phyloP scores from a whole-genome alignment of 2,797 vertebrate genomes.

The Sebastes baramenuke region DNA sequence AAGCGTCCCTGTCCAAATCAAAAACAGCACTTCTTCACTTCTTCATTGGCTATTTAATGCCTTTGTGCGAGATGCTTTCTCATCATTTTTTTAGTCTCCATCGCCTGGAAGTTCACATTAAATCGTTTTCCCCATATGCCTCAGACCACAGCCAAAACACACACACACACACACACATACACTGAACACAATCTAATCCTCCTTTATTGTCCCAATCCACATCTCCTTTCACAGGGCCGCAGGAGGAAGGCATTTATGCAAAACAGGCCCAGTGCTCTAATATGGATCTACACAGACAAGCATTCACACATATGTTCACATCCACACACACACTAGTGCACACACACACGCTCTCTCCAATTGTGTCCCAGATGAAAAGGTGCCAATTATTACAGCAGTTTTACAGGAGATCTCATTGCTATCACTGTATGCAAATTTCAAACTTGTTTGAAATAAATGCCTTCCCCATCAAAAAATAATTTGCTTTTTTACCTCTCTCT shows the following conservation, averaged over 20 bases:
- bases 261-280: constrained; percentile 46
- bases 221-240: constrained; percentile 53
- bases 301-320: constrained; percentile 8
- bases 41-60: constrained; percentile 49
- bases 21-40: constrained; percentile 36
- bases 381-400: constrained; percentile 44
- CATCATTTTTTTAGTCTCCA: constrained; percentile 60
- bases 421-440: constrained; percentile 28
- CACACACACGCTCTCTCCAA: background rate
- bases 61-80: constrained; percentile 61
- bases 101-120: constrained; percentile 59
- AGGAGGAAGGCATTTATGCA: constrained; percentile 59
- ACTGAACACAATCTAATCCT: constrained; percentile 66
- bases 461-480: constrained; percentile 27
- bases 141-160: constrained; percentile 44
- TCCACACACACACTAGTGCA: background rate
- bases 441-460: constrained; percentile 39
- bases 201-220: constrained; percentile 64
- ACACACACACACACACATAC: constrained; percentile 24
- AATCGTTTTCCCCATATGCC: constrained; percentile 54
- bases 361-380: constrained; percentile 38
- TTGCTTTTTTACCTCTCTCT: background rate
- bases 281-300: constrained; percentile 17
- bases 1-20: constrained; percentile 32
- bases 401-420: constrained; percentile 26